A percentile compares a stretch with the other conserved stretches of the same genome.
Evolutionary conservation across 2,113 vertebrate species (phyloP).

Genomic region (Amphiprion ocellaris): DNA sequence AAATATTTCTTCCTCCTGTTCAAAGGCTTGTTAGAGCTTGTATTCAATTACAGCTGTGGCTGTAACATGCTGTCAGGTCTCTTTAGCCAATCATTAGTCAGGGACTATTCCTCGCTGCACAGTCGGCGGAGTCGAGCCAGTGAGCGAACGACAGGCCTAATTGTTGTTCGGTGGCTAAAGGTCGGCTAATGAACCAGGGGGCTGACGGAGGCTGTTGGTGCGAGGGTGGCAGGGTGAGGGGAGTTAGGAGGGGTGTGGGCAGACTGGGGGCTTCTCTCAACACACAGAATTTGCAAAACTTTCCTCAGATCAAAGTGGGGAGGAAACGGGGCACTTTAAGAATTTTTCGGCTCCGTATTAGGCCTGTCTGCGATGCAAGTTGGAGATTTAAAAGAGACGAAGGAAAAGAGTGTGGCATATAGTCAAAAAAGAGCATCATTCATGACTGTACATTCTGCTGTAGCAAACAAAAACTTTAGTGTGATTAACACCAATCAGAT

Average conservation of each 20-base stretch:
- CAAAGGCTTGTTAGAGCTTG: constrained; percentile 90
- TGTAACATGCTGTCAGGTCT: constrained; percentile 89
- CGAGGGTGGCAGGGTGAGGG: constrained; percentile 24
- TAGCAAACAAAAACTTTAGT: constrained; percentile 21
- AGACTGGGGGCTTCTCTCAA: constrained; percentile 66
- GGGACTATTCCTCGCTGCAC: constrained; percentile 82
- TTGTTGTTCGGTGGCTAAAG: constrained; percentile 89
- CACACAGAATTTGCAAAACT: constrained; percentile 86
- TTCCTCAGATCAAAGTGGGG: constrained; percentile 87
- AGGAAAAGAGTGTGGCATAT: constrained; percentile 30
- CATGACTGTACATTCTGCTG: constrained; percentile 9
- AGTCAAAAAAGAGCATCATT: constrained; percentile 6
- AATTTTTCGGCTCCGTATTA: constrained; percentile 83
- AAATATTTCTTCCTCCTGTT: constrained; percentile 89
- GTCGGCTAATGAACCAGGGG: constrained; percentile 90
- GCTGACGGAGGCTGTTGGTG: constrained; percentile 82
- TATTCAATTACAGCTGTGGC: constrained; percentile 91
- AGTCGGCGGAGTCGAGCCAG: constrained; percentile 66
- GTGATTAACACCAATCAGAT: constrained; percentile 28
- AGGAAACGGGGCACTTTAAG: constrained; percentile 84
- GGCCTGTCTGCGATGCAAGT: constrained; percentile 76
- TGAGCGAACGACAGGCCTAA: constrained; percentile 86
- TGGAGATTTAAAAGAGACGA: constrained; percentile 65
- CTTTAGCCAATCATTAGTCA: constrained; percentile 92
- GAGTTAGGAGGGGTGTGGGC: background rate